Percentiles rank a stretch among this genome's conserved stretches.
phyloP scores from a whole-genome alignment of 2,888 invertebrate species.

The Syrista parreyssii region DNA sequence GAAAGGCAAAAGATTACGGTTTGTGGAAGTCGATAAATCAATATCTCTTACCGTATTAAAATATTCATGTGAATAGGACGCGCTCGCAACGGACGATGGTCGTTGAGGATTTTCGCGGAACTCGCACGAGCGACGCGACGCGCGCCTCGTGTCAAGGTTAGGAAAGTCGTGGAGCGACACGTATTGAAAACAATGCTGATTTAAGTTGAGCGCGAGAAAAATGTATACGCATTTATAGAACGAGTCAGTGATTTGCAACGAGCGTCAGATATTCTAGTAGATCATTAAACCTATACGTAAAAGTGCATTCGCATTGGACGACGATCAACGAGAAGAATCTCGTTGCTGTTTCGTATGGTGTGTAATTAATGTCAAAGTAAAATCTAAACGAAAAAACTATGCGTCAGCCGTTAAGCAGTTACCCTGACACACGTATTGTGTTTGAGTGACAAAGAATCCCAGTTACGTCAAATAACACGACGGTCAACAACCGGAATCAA shows the following conservation, averaged over 20 bases:
- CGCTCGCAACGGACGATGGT: neutral
- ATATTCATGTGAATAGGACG: neutral
- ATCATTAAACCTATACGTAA: neutral
- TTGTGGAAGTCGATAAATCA: neutral
- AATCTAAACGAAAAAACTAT: neutral
- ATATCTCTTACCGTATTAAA: neutral
- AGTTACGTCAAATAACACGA: neutral
- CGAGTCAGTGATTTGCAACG: neutral
- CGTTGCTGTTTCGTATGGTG: neutral
- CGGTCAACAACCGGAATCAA: neutral
- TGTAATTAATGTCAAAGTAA: neutral
- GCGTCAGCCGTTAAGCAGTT: neutral
- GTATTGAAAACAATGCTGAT: neutral
- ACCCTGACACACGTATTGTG: neutral
- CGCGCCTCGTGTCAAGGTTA: neutral
- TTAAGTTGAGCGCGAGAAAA: neutral
- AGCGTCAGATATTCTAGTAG: neutral
- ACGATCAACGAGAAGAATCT: rapidly evolving
- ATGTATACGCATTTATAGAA: neutral
- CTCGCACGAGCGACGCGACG: neutral
- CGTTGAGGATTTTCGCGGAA: neutral
- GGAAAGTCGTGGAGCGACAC: neutral
- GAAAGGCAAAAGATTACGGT: neutral
- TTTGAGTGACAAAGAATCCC: neutral
- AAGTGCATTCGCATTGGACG: neutral